Base-by-base conservation (phyloP, 2,797 vertebrate species). In the Cynopterus sphinx region DNA sequence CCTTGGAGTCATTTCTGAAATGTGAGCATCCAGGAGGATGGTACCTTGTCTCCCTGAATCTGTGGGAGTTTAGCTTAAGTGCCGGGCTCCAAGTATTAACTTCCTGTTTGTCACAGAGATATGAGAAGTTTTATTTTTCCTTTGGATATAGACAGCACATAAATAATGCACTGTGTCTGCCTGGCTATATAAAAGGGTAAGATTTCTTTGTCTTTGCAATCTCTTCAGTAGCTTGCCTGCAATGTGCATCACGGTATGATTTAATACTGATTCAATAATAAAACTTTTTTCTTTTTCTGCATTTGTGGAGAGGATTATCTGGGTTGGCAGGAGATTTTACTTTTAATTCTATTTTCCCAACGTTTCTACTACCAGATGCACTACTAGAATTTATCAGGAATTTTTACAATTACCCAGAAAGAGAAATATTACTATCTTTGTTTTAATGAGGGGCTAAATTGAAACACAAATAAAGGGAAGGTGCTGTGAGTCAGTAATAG, bases 271-370 rank as follows among this genome's bases (percentile, higher is more conserved):
- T 43, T 85, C 63, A 88, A 24, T 68, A 51, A 79, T 70, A 65
- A 74, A 93, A 90, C 36, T 5, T 8, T 8, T 24, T 86, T 67
- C 17, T 84, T 61, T 94, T 92, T 53, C 70, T 92, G 33, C 24
- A 75, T 73, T 81, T 61, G 43, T 67, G 41, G 65, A 92, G 41
- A 86, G 59, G 53, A 92, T 75, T 77, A 59, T 92, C 67, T 71
- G 61, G 73, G 33, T 17, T 75, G 46, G n/a, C 46, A 82, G 57
- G 15, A 28, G 13, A 94, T 55, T 85, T 93, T 70, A 90, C 74
- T 94, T 95, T 83, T 46, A 90, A 75, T 94, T 90, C 26, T 67
- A 39, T 70, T 95, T 92, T 55, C 12, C 63, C 49, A 94, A 61
- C 49, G 28, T 53, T 85, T 59, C 53, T 92, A 61, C 9, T 68